Evolutionary conservation across 2,113 vertebrate genomes (phyloP), one percentile per base, ranked within the genome.

Genomic region (Recurvirostra avosetta): DNA sequence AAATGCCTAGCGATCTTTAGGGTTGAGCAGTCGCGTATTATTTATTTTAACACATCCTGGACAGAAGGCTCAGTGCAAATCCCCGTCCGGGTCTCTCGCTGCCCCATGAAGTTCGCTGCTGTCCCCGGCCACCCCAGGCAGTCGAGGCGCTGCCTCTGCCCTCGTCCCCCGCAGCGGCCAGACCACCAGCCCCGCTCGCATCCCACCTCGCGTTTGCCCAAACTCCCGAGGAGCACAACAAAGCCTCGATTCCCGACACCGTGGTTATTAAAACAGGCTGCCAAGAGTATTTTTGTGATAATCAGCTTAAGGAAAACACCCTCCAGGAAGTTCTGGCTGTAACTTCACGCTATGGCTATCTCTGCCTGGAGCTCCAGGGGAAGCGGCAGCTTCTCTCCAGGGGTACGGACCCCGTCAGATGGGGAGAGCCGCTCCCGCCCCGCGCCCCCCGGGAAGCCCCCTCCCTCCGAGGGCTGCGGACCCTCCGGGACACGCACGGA

Each of bases 301-400:
- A 8, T 3, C 59, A 4, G 90, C 61, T 58, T 75, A 73, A 85
- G 58, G 86, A 23, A n/a, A 77, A 70, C 12, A 41, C 53, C 80
- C 91, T 92, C 45, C 72, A n/a, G 94, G 95, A 97, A 95, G 92
- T 93, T 86, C 59, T 62, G 58, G 45, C 78, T 77, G 63, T 6
- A 88, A 92, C 78, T 96, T 82, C 45, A 14, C 9, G 2, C 81
- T 4, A 2, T 25, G 36, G 63, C 34, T 30, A 3, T 3, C 34
- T 17, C 85, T 9, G 66, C 8, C 36, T 68, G 2, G 47, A 63
- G 87, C 89, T 75, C 82, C 41, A 0, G 26, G 36, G 34, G 53
- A 68, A 36, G 34, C 0, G 22, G 29, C 52, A 29, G 68, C 73
- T 67, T 7, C 92, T 22, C 76, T 49, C 68, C 55, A 0, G 3